Base-by-base conservation (phyloP, 2,797 vertebrate species). In the Helostoma temminkii region DNA sequence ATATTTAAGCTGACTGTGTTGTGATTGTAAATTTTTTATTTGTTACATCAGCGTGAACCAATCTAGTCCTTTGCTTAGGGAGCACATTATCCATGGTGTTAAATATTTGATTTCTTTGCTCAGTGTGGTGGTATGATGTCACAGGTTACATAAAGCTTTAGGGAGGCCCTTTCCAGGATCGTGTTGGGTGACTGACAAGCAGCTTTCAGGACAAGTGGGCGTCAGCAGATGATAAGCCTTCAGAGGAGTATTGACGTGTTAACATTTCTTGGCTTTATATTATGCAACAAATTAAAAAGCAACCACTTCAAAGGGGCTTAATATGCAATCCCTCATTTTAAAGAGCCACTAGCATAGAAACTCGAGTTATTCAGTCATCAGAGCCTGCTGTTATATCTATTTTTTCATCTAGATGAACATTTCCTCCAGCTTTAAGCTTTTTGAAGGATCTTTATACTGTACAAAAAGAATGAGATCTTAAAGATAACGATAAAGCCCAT, bases 61-160 rank as follows among this genome's bases (percentile, higher is more conserved):
- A 78, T 78, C 68, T 4, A 3, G 59, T 45, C 45, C 50, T 80
- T 79, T 71, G 52, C 60, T 74, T 43, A 42, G 66, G 10, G 21
- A 66, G 45, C 10, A 32, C 70, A 66, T 81, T 82, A 84, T 76
- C 69, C 10, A 28, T 0, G 3, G 3, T 58, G 74, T 71, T 92
- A 76, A 90, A 90, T 92, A 87, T 89, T 92, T 89, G 76, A 90
- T 87, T 82, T 72, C 56, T 47, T 48, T 48, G 37, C 59, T 53
- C 32, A 3, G 18, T 3, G 47, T 34, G 1, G 47, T n/a, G 26
- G 2, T 3, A 10, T 88, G 87, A 88, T 79, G 80, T 89, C 87
- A 86, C 37, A 14, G n/a, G 74, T 89, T 90, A 88, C 9, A 70
- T 85, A 89, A 88, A 59, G 21, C 85, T 55, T 47, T 0, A 9